phyloP scores from a whole-genome alignment of 2,797 vertebrate genomes.

The Gallinago nigripennis region DNA sequence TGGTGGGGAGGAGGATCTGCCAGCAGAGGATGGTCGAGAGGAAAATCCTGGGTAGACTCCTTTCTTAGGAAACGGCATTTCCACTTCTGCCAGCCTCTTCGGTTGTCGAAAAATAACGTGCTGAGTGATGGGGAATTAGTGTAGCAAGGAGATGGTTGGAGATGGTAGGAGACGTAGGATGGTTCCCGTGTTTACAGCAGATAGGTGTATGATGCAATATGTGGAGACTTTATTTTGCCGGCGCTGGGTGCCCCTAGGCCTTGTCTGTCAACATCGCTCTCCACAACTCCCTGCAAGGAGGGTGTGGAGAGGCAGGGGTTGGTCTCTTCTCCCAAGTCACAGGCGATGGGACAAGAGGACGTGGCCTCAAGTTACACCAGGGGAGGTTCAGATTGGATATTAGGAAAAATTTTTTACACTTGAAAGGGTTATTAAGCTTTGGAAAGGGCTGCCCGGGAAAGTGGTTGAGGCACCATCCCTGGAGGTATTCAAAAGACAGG shows the following conservation, averaged over 20 bases:
- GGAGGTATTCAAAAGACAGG: no score
- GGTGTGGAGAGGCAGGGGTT: no score
- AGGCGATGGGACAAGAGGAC: no score
- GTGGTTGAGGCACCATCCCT: no score
- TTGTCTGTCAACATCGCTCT: neutral
- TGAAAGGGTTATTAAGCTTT: no score
- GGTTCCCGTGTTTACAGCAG: neutral
- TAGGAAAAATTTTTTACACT: no score
- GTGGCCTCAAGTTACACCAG: no score
- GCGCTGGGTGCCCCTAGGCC: fast-evolving
- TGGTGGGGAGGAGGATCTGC: neutral
- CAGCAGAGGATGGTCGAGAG: neutral
- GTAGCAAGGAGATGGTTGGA: no score
- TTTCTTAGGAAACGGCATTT: neutral
- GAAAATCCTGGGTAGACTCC: neutral
- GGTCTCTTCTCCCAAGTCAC: no score
- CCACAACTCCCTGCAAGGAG: no score
- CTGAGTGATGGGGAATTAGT: neutral
- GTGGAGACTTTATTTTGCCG: neutral
- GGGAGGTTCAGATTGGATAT: no score
- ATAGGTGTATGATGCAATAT: fast-evolving
- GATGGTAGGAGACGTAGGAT: neutral
- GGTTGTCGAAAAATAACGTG: neutral
- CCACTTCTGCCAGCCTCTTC: neutral
- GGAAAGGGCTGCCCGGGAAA: no score